Conservation (phyloP, 2,888 invertebrate species). For the Andrena trimmerana region DNA sequence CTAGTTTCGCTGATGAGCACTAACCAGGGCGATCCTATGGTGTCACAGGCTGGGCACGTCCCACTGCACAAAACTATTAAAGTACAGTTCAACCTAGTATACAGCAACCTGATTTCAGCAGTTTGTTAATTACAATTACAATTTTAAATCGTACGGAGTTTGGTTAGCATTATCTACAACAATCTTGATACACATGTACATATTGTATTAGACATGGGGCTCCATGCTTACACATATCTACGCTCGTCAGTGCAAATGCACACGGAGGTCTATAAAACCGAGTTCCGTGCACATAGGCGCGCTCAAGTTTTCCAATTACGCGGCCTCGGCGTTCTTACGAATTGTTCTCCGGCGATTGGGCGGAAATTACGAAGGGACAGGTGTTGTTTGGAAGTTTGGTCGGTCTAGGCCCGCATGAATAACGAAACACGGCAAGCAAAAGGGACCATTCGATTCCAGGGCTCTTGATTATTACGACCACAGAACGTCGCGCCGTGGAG, state of each 20-base stretch:
- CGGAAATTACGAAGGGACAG: constrained; percentile 49
- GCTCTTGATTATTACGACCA: constrained; percentile 67
- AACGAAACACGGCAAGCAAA: constrained; percentile 48
- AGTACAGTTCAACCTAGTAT: too few species aligned
- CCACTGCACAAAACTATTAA: too few species aligned
- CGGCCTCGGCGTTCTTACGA: constrained; percentile 16
- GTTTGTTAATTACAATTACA: too few species aligned
- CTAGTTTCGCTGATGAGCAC: too few species aligned
- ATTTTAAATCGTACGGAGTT: too few species aligned
- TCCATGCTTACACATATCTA: too few species aligned
- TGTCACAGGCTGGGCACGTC: too few species aligned
- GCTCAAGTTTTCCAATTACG: constrained; percentile 38
- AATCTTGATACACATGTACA: too few species aligned
- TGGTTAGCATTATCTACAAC: too few species aligned
- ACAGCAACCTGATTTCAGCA: too few species aligned
- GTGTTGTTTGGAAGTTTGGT: constrained; percentile 54
- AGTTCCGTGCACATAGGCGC: constrained; percentile 1
- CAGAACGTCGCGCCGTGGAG: constrained; percentile 41
- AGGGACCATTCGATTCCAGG: constrained; percentile 67
- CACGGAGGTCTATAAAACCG: not conserved
- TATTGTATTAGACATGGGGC: too few species aligned
- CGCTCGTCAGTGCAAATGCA: constrained; percentile 62
- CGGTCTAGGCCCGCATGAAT: constrained; percentile 24
- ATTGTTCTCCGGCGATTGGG: constrained; percentile 20
- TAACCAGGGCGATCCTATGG: too few species aligned